Evolutionary conservation across 1,140 invertebrate genomes (phyloP).

Genomic region (Solen grandis): DNA sequence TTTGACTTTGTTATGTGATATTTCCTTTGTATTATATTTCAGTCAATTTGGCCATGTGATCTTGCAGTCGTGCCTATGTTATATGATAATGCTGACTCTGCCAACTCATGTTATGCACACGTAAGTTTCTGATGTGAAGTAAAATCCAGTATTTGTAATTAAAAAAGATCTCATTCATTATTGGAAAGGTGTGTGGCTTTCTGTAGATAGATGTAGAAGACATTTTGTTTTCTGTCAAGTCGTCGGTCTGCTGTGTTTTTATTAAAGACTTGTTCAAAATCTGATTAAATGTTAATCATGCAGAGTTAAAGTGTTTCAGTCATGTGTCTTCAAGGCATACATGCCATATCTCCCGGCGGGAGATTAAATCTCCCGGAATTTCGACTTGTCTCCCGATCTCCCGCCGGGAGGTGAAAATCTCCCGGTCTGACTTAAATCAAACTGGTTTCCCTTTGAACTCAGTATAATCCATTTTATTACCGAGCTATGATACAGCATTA

Average conservation of each 20-base stretch:
- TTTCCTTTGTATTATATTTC: neutral
- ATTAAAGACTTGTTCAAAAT: too few relatives aligned
- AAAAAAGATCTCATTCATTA: neutral
- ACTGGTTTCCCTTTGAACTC: too few relatives aligned
- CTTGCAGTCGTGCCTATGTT: constrained; percentile 21
- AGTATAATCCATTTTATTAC: too few relatives aligned
- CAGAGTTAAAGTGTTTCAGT: too few relatives aligned
- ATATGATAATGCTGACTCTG: constrained; percentile 18
- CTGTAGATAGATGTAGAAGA: neutral
- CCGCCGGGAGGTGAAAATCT: too few relatives aligned
- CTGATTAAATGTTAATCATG: too few relatives aligned
- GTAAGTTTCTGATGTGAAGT: constrained; percentile 28
- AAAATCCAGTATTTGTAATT: neutral
- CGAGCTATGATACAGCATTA: too few relatives aligned
- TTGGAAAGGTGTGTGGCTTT: neutral
- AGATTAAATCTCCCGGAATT: too few relatives aligned
- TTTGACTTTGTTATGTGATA: neutral
- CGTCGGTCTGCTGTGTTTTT: neutral
- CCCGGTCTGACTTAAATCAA: too few relatives aligned
- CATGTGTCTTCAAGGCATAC: too few relatives aligned
- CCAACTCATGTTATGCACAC: constrained; percentile 37
- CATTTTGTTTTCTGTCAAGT: neutral
- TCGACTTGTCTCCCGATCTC: too few relatives aligned
- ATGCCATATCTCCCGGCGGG: too few relatives aligned
- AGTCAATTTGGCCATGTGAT: constrained; percentile 45